Base-by-base conservation (phyloP, 2,113 vertebrate genomes). In the Verasper variegatus region DNA sequence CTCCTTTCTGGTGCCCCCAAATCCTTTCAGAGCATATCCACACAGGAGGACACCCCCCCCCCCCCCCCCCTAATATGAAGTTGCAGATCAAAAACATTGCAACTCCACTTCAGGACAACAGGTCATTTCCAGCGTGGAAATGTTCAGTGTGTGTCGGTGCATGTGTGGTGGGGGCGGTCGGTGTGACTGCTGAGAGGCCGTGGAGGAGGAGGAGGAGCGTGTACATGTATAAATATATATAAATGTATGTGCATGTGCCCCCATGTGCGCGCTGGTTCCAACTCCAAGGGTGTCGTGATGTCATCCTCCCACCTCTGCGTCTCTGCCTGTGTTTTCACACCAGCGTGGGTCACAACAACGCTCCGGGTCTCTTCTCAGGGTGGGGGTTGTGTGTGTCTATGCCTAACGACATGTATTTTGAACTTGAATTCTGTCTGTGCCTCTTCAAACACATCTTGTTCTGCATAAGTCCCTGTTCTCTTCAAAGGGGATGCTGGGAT, bases 271-370 rank as follows among this genome's bases (percentile, higher is more conserved):
- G 67, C 67, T 18, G 74, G 69, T 74, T 88, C 91, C 90, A 91
- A 76, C 85, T 89, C 87, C 52, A 59, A 80, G 91, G 90, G 86
- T 86, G 85, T 83, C 85, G 88, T 93, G 94, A 93, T 92, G 92
- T 94, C 94, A 93, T 93, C 93, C 93, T 86, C 93, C 94, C 92
- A 94, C 94, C 81, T 86, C 80, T 78, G 67, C 59, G 21, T 86
- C 77, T 79, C 70, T 60, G 15, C 86, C 90, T 78, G 12, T 87
- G 91, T 88, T 92, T 93, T 93, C 89, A 89, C 92, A 91, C 90
- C 86, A 88, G 70, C 3, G 73, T 94, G 92, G 93, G 31, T 31
- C 31, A 31, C 31, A 31, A 31, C 31, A 31, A 7, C 31, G 6
- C 31, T 7, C 31, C 31, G 31, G 31, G 82, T 94, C 93, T 93